phyloP scores from a whole-genome alignment of 2,888 invertebrate genomes.

The Carterocephalus palaemon region DNA sequence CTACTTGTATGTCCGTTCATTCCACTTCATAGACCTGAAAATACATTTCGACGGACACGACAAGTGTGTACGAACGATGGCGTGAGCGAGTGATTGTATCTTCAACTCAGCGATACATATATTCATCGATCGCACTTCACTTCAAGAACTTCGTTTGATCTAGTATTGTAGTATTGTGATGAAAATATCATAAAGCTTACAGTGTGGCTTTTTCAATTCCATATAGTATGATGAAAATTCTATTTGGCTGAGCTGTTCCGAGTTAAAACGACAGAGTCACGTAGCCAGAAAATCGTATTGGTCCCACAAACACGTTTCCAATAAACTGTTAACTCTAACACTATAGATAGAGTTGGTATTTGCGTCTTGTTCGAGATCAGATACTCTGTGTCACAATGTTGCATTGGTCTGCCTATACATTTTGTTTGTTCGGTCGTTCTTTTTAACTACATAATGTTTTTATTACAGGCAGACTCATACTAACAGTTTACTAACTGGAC shows the following conservation, averaged over 20 bases:
- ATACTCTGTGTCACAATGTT: slow-evolving; percentile 13
- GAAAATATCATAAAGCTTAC: slow-evolving; percentile 13
- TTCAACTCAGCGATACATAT: too few relatives aligned
- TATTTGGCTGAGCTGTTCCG: slow-evolving; percentile 37
- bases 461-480: too few relatives aligned
- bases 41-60: too few relatives aligned
- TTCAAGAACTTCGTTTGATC: slow-evolving; percentile 5
- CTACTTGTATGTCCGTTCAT: too few relatives aligned
- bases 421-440: too few relatives aligned
- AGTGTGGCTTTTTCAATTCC: slow-evolving; percentile 15
- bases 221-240: slow-evolving; percentile 34
- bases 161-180: slow-evolving; percentile 1
- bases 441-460: too few relatives aligned
- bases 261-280: slow-evolving; percentile 49
- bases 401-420: too few relatives aligned
- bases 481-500: too few relatives aligned
- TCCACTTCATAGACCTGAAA: too few relatives aligned
- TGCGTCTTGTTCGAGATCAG: slow-evolving; percentile 30
- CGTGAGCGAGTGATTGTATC: too few relatives aligned
- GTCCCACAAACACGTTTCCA: slow-evolving; percentile 60
- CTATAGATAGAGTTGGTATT: slow-evolving; percentile 44
- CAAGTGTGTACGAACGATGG: too few relatives aligned
- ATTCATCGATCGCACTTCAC: too few relatives aligned
- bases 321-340: slow-evolving; percentile 66
- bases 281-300: slow-evolving; percentile 64